A percentile compares a stretch with the other conserved stretches of the same genome.
Conservation (phyloP, 2,113 vertebrate genomes). For the Aepyceros melampus region DNA sequence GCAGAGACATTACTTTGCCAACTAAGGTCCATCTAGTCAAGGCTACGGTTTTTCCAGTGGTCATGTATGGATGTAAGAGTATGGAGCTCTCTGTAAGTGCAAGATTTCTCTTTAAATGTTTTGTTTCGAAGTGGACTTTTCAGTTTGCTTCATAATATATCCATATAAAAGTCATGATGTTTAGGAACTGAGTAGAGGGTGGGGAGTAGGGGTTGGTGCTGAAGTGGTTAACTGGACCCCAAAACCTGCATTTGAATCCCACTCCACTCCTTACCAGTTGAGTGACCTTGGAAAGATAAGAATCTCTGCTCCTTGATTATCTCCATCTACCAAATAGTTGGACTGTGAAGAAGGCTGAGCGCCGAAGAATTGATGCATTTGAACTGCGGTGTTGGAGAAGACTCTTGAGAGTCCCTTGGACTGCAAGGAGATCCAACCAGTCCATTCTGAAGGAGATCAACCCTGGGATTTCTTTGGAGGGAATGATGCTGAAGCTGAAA, state of each 20-base stretch:
- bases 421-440: too few species aligned
- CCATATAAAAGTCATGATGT: neutral
- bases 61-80: too few species aligned
- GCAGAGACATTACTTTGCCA: too few species aligned
- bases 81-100: neutral
- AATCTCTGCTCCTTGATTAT: neutral
- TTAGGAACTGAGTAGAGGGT: neutral
- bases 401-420: too few species aligned
- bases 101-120: neutral
- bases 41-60: too few species aligned
- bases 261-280: neutral
- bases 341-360: too few species aligned
- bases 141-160: neutral
- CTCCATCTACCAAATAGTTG: neutral
- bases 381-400: too few species aligned
- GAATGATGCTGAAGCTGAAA: too few species aligned
- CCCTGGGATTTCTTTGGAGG: too few species aligned
- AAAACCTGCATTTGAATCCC: neutral
- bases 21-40: too few species aligned
- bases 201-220: neutral
- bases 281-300: neutral
- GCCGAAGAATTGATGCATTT: too few species aligned
- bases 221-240: neutral
- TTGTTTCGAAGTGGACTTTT: neutral
- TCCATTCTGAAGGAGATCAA: too few species aligned